Conservation (phyloP, 2,797 vertebrate genomes). For the Cetoscarus ocellatus region DNA sequence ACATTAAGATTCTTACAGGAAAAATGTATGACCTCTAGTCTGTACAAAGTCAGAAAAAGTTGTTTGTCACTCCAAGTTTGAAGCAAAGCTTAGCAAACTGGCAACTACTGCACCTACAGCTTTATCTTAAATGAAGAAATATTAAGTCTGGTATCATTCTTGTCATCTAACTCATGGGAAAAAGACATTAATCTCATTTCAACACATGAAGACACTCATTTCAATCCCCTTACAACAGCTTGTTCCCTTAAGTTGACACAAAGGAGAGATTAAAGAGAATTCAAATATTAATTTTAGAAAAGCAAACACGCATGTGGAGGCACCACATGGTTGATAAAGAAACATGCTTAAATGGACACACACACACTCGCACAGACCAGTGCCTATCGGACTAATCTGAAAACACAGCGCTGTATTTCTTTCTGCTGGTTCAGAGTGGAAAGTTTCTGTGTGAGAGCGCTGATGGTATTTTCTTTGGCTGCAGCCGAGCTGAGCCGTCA, state of each 20-base stretch:
- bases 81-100: too few relatives aligned
- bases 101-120: too few relatives aligned
- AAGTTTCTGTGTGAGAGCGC: constrained; percentile 72
- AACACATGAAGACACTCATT: not conserved
- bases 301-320: not conserved
- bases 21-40: too few relatives aligned
- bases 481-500: constrained; percentile 71
- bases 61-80: too few relatives aligned
- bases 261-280: not conserved
- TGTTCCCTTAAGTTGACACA: not conserved
- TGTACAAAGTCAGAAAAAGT: too few relatives aligned
- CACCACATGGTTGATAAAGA: constrained; percentile 14
- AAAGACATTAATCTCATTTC: accelerated
- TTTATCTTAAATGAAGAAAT: not conserved
- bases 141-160: not conserved
- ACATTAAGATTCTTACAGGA: too few relatives aligned
- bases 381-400: constrained; percentile 43
- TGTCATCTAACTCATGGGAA: not conserved
- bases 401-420: constrained; percentile 66
- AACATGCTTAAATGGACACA: constrained; percentile 32
- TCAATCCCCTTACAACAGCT: not conserved
- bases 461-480: constrained; percentile 84
- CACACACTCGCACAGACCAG: constrained; percentile 12
- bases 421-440: constrained; percentile 68
- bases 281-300: not conserved